Evolutionary conservation across 2,888 invertebrate species (phyloP).

Genomic region (Andrena haemorrhoa): DNA sequence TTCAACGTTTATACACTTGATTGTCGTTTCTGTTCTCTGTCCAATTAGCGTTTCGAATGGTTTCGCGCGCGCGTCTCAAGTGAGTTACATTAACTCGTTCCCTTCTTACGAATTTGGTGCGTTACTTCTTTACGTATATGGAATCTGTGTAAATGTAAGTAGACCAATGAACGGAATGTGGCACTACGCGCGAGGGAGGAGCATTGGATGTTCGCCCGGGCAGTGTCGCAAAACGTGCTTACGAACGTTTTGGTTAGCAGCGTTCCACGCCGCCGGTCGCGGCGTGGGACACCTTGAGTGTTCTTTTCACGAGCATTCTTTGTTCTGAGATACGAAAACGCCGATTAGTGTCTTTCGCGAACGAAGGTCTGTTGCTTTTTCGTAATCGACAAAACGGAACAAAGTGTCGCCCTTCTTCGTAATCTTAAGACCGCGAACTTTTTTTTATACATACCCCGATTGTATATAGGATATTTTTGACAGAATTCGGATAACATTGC

Average conservation of each 20-base stretch:
- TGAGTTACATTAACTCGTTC: slow-evolving; percentile 57
- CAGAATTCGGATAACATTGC: slow-evolving; percentile 68
- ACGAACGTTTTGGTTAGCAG: slow-evolving; percentile 35
- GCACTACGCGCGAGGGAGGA: slow-evolving; percentile 5
- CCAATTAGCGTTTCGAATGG: slow-evolving; percentile 29
- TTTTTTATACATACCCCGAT: slow-evolving; percentile 56
- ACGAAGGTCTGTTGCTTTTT: slow-evolving; percentile 36
- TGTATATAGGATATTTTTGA: slow-evolving; percentile 79
- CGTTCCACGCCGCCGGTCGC: not conserved
- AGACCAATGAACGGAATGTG: slow-evolving; percentile 42
- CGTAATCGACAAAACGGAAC: slow-evolving; percentile 17
- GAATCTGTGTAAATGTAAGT: slow-evolving; percentile 42
- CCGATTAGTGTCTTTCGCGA: slow-evolving; percentile 11
- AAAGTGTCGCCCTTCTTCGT: slow-evolving; percentile 46
- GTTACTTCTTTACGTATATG: slow-evolving; percentile 26
- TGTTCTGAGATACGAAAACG: slow-evolving; percentile 26
- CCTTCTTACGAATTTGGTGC: slow-evolving; percentile 23
- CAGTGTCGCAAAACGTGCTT: slow-evolving; percentile 28
- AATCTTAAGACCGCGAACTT: slow-evolving; percentile 55
- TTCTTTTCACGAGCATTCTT: slow-evolving; percentile 26
- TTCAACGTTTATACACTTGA: slow-evolving; percentile 13
- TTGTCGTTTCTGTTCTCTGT: slow-evolving; percentile 12
- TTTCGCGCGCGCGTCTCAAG: slow-evolving; percentile 23
- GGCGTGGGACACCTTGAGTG: slow-evolving; percentile 10
- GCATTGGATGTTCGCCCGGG: not conserved